Percentiles rank a stretch among this genome's conserved stretches.
Evolutionary conservation across 1,140 invertebrate genomes (phyloP).

Genomic region (Cydia amplana): DNA sequence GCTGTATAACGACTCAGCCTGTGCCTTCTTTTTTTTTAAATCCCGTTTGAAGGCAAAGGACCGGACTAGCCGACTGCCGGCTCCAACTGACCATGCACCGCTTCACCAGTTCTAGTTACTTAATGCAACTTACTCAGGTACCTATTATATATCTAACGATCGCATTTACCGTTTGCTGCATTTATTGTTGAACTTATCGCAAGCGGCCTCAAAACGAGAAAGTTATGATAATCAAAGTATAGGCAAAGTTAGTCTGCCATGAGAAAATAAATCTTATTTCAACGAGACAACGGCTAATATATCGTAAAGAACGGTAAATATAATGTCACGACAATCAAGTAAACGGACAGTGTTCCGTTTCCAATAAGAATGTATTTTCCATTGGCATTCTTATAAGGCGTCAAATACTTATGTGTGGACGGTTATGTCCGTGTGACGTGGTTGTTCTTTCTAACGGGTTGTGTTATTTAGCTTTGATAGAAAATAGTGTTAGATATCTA

Average conservation of each 20-base stretch:
- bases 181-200: constrained; percentile 16
- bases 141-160: constrained; percentile 3
- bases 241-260: background rate
- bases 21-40: background rate
- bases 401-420: background rate
- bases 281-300: background rate
- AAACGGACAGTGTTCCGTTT: constrained; percentile 1
- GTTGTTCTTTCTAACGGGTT: background rate
- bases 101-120: constrained; percentile 44
- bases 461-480: background rate
- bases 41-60: constrained; percentile 33
- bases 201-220: constrained; percentile 24
- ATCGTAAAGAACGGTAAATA: background rate
- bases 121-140: constrained; percentile 56
- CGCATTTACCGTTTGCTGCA: constrained; percentile 4
- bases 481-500: background rate
- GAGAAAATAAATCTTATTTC: background rate
- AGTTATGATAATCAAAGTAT: constrained; percentile 12
- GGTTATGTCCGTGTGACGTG: background rate
- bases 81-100: constrained; percentile 50
- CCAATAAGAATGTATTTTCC: background rate
- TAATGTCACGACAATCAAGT: background rate
- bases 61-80: constrained; percentile 46
- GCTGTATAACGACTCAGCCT: background rate
- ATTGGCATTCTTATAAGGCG: constrained; percentile 3